A percentile compares a stretch with the other conserved stretches of the same genome.
Evolutionary conservation across 2,797 vertebrate species (phyloP).

Genomic region (Podarcis siculus): DNA sequence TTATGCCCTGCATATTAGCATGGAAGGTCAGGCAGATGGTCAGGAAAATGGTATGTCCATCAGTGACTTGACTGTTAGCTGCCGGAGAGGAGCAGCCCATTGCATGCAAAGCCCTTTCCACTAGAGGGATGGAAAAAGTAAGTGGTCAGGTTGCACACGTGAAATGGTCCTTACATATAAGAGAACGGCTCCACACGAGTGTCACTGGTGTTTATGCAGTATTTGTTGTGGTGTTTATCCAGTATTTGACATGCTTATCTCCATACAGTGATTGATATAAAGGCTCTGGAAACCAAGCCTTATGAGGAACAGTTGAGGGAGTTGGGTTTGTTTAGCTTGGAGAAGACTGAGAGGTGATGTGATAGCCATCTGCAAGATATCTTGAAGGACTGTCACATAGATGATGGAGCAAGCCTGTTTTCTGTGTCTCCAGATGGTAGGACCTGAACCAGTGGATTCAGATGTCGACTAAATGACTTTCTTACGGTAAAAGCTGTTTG

Average conservation of each 20-base stretch:
- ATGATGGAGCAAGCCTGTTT: too few relatives aligned
- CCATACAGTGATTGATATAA: background rate
- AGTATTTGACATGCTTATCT: background rate
- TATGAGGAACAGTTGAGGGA: too few relatives aligned
- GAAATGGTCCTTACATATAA: background rate
- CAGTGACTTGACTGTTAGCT: background rate
- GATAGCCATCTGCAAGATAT: too few relatives aligned
- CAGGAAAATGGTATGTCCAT: background rate
- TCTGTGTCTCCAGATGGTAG: too few relatives aligned
- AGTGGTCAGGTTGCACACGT: background rate
- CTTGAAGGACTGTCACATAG: too few relatives aligned
- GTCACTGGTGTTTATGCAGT: too few relatives aligned
- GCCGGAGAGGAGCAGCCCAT: background rate
- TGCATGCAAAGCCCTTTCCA: too few relatives aligned
- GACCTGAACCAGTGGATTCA: background rate
- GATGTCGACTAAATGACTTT: too few relatives aligned
- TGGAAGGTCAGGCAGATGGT: background rate
- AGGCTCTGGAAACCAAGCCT: too few relatives aligned
- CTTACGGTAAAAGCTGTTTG: too few relatives aligned
- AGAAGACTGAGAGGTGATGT: too few relatives aligned
- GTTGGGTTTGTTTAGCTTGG: too few relatives aligned
- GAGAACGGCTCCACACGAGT: background rate
- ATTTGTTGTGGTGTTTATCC: background rate
- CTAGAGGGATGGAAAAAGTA: background rate
- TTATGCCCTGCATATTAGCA: background rate